Base-by-base conservation (phyloP, 2,113 vertebrate species). In the Dasyurus viverrinus region DNA sequence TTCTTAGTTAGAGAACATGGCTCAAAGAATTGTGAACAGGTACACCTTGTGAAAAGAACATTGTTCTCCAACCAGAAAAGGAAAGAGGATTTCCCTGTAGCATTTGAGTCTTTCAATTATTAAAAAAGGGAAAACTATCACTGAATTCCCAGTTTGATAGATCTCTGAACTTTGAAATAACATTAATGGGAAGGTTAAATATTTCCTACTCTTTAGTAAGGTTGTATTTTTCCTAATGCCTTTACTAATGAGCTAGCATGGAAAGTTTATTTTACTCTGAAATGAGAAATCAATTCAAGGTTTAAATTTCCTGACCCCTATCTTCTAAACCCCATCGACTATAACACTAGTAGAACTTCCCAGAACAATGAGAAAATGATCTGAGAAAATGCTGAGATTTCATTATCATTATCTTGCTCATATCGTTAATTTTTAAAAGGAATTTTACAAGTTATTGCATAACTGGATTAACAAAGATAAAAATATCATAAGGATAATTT, bases 1-100 rank as follows among this genome's bases (percentile, higher is more conserved):
- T 93, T 97, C 54, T 94, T 92, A 53, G 1, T 94, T 91, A 93
- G 54, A 94, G n/a, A 46, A 76, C 89, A 94, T 92, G 93, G 57
- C 50, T 92, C 2, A 14, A 55, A 93, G 48, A 42, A 90, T 24
- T 22, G 54, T 1, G 16, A 94, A 55, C 55, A 95, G 42, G 48
- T 55, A 46, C 4, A 47, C 54, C 46, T 0, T 25, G 42, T 92
- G 48, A 90, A 90, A 97, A 92, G 30, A 0, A 8, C 16, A 47
- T 89, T 60, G 94, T 89, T 91, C 91, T 16, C 68, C 50, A 95
- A 84, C 9, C 55, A 95, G 11, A 47, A 93, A 94, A n/a, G 25
- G 11, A 94, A 95, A 60, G 30, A 95, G 30, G 94, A n/a, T 24
- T 89, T 8, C 0, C 36, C 57, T 54, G 84, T 47, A 90, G 3